A percentile compares a stretch with the other conserved stretches of the same genome.
Evolutionary conservation across 2,113 vertebrate genomes (phyloP).

Genomic region (Phocoena sinus): DNA sequence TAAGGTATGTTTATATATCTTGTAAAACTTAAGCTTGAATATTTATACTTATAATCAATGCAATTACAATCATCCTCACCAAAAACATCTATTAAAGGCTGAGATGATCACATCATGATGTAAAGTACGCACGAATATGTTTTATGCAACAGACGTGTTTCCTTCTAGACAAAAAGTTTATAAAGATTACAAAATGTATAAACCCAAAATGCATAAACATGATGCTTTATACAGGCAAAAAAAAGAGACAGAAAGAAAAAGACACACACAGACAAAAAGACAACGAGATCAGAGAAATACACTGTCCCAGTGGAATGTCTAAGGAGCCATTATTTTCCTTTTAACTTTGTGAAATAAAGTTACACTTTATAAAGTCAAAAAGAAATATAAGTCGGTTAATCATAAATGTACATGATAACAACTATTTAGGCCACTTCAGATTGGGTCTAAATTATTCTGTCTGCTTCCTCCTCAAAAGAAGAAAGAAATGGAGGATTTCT

Average conservation of each 20-base stretch:
- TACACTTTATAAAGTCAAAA: background rate
- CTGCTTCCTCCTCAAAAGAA: background rate
- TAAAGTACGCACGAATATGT: background rate
- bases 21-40: background rate
- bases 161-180: background rate
- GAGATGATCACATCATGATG: background rate
- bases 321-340: background rate
- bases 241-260: background rate
- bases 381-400: background rate
- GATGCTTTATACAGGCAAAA: background rate
- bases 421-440: background rate
- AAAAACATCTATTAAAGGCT: constrained; percentile 2
- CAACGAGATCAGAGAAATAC: background rate
- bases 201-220: background rate
- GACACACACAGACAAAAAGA: background rate
- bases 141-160: background rate
- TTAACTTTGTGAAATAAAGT: background rate
- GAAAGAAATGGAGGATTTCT: background rate
- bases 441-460: background rate
- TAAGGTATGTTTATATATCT: background rate
- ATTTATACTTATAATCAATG: background rate
- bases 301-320: background rate
- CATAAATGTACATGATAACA: background rate
- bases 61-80: background rate
- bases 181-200: background rate